These are phyloP conservation scores for Alouatta palliata DNA, from an alignment of 2,113 vertebrate species.

Conservation along the genomic window DNA sequence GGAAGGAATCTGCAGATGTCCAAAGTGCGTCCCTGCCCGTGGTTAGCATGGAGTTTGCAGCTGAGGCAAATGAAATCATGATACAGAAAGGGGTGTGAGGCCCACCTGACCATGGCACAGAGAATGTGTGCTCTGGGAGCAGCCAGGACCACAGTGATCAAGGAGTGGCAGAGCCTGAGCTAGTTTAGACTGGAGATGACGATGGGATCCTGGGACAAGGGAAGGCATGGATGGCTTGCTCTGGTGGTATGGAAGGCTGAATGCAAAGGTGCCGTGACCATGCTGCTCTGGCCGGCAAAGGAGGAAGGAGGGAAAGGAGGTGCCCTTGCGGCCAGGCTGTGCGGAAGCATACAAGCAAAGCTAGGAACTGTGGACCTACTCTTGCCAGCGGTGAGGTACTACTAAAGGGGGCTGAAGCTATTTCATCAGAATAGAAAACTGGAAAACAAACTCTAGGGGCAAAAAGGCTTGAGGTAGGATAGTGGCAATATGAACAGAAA, in stretches of 20 bases:
- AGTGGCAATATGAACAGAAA: neutral
- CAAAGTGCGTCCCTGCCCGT: neutral
- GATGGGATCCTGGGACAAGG: neutral
- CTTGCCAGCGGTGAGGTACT: neutral
- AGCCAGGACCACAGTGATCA: neutral
- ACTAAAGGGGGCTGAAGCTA: no score
- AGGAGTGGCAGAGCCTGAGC: neutral
- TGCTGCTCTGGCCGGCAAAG: neutral
- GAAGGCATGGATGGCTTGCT: accelerated
- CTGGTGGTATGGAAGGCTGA: neutral
- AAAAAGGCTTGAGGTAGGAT: neutral
- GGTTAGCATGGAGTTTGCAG: neutral
- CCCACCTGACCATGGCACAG: neutral
- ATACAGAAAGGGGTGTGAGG: neutral
- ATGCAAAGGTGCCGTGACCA: neutral
- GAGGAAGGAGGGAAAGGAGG: neutral
- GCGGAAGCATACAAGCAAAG: neutral
- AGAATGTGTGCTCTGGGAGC: neutral
- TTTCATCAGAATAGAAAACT: neutral
- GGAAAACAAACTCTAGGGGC: neutral
- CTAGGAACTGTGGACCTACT: no score
- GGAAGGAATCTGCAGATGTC: neutral
- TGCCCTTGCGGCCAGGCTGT: neutral
- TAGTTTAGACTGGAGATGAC: neutral
- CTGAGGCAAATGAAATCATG: neutral